Evolutionary conservation across 1,140 invertebrate genomes (phyloP).

Genomic region (Cotesia vestalis): DNA sequence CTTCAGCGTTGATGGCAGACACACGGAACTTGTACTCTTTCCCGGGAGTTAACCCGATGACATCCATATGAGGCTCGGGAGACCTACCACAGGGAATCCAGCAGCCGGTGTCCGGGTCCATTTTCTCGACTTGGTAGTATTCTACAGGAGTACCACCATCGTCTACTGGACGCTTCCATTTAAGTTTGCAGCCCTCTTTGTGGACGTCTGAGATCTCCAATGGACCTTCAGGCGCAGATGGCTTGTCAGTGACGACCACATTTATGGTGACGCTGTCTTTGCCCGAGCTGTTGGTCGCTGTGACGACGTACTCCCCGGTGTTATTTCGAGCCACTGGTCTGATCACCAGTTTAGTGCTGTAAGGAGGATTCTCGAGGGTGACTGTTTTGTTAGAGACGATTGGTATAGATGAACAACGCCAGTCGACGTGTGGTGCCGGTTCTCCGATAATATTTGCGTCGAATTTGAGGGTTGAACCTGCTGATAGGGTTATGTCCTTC

Average conservation of each 20-base stretch:
- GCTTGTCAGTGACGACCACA: constrained; percentile 92
- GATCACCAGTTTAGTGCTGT: constrained; percentile 87
- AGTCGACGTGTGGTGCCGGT: constrained; percentile 88
- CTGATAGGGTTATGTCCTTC: constrained; percentile 87
- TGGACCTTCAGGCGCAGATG: constrained; percentile 86
- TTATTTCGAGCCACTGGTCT: constrained; percentile 82
- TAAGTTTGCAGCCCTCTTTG: constrained; percentile 92
- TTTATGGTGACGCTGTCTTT: constrained; percentile 89
- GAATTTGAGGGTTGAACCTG: constrained; percentile 90
- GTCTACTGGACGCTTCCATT: constrained; percentile 92
- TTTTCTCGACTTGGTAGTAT: constrained; percentile 93
- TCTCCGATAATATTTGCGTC: constrained; percentile 92
- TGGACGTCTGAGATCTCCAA: constrained; percentile 89
- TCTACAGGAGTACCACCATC: constrained; percentile 89
- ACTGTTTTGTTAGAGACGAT: constrained; percentile 70
- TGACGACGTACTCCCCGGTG: constrained; percentile 88
- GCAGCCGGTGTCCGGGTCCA: constrained; percentile 91
- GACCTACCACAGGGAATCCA: constrained; percentile 92
- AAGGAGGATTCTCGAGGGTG: constrained; percentile 84
- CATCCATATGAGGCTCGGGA: constrained; percentile 83
- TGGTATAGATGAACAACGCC: constrained; percentile 78
- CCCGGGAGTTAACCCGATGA: constrained; percentile 86
- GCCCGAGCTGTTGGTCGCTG: constrained; percentile 84
- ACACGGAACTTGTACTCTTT: constrained; percentile 96
- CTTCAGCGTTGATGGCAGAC: constrained; percentile 94